Conservation (phyloP, 2,113 vertebrate genomes). For the Laterallus jamaicensis region DNA sequence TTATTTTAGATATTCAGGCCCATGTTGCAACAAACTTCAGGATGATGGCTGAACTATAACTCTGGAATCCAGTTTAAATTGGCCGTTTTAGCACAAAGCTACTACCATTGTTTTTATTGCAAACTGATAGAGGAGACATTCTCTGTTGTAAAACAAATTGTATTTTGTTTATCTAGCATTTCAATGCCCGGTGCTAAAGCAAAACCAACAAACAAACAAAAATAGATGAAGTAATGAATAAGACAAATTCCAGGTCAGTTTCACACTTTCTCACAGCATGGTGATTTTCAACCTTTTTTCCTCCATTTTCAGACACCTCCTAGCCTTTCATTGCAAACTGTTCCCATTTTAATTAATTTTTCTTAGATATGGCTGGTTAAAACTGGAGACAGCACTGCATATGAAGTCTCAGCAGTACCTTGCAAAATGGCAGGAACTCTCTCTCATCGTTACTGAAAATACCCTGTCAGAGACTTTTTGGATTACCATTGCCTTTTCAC, state of each 20-base stretch:
- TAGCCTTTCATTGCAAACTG: background rate
- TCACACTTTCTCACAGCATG: background rate
- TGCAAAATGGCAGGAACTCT: background rate
- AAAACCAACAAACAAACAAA: background rate
- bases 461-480: background rate
- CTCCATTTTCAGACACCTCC: background rate
- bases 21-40: background rate
- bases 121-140: background rate
- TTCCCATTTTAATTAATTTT: background rate
- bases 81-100: conserved; percentile 29
- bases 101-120: background rate
- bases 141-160: background rate
- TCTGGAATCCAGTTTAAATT: conserved; percentile 48
- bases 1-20: background rate
- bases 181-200: background rate
- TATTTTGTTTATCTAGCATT: conserved; percentile 30
- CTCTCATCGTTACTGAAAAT: background rate
- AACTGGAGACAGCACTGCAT: background rate
- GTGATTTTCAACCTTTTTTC: background rate
- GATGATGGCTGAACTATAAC: conserved; percentile 5
- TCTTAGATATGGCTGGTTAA: conserved; percentile 24
- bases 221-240: background rate
- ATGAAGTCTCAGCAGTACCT: background rate
- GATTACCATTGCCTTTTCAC: background rate
- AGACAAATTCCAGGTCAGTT: background rate